Evolutionary conservation across 2,797 vertebrate species (phyloP), one percentile per base, ranked within the genome.

Genomic region (Vipera ursinii): DNA sequence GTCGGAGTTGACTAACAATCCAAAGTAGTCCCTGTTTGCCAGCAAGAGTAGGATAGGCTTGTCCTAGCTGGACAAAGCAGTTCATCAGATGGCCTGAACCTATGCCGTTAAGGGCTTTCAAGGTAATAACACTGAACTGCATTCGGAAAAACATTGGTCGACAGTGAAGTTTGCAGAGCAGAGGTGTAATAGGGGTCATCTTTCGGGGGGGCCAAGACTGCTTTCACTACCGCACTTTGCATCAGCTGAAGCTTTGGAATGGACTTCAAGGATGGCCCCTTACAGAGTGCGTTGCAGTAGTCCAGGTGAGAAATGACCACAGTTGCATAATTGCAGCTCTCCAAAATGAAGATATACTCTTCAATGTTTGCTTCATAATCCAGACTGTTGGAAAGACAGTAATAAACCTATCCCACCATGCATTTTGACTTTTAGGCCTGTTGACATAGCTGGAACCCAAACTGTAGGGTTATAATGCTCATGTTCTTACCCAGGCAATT

Each of bases 291-390:
- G 3, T 73, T 73, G n/a, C 32, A 73, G 14, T 73, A 38, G 65
- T 38, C 6, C 15, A 17, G 32, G 15, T 73, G 65, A 38, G 2
- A 38, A 73, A 17, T 73, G n/a, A 3, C 65, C 2, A 32, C 65
- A 73, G 65, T 38, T 73, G n/a, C 65, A 38, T 73, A 73, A 73
- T 20, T 91, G 69, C 0, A 0, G 28, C 55, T 2, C 5, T 22
- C 59, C 88, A 57, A 93, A 73, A 78, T 61, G 7, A 20, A 92
- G 85, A 92, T 90, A 1, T 51, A 53, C 57, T 87, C 78, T 91
- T 87, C 55, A 60, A 4, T 22, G 24, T 88, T 38, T 38, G 26
- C 86, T 3, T 88, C 22, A 53, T 60, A 63, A 88, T 6, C 73
- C 88, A 82, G 88, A 82, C 57, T n/a, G 55, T 48, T 86, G 32